Evolutionary conservation across 2,797 vertebrate genomes (phyloP), one percentile per base, ranked within the genome.

Genomic region (Gadopsis marmoratus): DNA sequence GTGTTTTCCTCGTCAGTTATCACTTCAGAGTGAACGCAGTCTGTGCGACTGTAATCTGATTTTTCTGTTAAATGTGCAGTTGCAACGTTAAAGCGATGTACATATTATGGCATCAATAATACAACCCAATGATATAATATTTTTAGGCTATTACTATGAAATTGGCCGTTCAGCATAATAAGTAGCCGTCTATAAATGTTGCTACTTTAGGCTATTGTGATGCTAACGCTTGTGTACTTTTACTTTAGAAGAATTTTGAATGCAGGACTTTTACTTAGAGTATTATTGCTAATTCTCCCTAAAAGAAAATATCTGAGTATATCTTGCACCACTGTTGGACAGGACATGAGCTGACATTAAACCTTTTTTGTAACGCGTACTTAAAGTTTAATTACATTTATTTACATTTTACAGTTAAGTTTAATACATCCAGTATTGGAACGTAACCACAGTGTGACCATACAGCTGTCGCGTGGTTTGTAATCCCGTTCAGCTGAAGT

Each of bases 1-100:
- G 81, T 63, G 84, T 82, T 90, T 90, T 83, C 85, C 84, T 79
- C 68, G 9, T 50, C 69, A 59, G 35, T 86, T 85, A 74, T 83
- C 85, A 62, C 70, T 21, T 1, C 10, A 75, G 74, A 84, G 80
- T 82, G 80, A 86, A 87, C 74, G 78, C 31, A 69, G 65, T 47
- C 21, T 10, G 50, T 21, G n/a, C 29, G 59, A 26, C 61, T 59
- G 3, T 81, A 75, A 91, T 89, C 70, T 60, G 48, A 79, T 81
- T 73, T 76, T 0, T 41, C 16, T 26, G n/a, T n/a, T n/a, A n/a
- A n/a, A n/a, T n/a, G 26, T 26, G 26, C 26, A 26, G 26, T 26
- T 48, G 2, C 9, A 21, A 21, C 21, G n/a, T 50, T 50, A 50
- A 50, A 37, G 10, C 12, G 3, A 59, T 19, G 16, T 5, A 10